Evolutionary conservation across 2,113 vertebrate species (phyloP).

Genomic region (Emydocephalus ijimae): DNA sequence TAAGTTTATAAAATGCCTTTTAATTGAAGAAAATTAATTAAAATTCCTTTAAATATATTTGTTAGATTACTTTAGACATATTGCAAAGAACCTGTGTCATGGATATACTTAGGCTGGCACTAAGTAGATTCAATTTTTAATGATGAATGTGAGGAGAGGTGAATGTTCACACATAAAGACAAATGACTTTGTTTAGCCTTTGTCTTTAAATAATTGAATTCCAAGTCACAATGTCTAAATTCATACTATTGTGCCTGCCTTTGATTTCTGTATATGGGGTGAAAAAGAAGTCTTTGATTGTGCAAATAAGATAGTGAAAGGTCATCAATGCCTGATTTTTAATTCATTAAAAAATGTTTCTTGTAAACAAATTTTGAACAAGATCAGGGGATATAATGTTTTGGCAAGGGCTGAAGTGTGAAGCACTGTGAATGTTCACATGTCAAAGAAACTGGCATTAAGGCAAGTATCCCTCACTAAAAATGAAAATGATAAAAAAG

Average conservation of each 20-base stretch:
- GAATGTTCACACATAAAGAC: not conserved
- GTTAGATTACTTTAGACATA: conserved; percentile 33
- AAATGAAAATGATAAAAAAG: conserved; percentile 27
- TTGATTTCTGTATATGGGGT: conserved; percentile 13
- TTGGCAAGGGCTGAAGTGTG: not conserved
- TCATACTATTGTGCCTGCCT: conserved; percentile 17
- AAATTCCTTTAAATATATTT: conserved; percentile 68
- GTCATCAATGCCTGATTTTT: conserved; percentile 1
- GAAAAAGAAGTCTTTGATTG: not conserved
- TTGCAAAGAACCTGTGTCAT: conserved; percentile 45
- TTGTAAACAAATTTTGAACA: not conserved
- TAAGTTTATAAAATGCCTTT: conserved; percentile 67
- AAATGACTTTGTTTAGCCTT: conserved; percentile 29
- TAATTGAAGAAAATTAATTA: conserved; percentile 71
- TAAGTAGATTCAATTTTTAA: conserved; percentile 16
- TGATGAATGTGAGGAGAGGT: conserved; percentile 18
- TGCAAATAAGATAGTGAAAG: conserved; percentile 20
- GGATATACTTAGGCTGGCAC: conserved; percentile 37
- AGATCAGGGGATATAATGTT: not conserved
- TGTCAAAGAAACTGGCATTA: not conserved
- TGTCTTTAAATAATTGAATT: conserved; percentile 27
- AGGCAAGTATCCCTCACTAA: conserved; percentile 16
- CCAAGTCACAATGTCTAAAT: conserved; percentile 34
- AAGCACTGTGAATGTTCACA: conserved; percentile 2
- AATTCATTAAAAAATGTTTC: conserved; percentile 9